Base-by-base conservation (phyloP, 2,888 invertebrate genomes). In the Hymenopus coronatus region DNA sequence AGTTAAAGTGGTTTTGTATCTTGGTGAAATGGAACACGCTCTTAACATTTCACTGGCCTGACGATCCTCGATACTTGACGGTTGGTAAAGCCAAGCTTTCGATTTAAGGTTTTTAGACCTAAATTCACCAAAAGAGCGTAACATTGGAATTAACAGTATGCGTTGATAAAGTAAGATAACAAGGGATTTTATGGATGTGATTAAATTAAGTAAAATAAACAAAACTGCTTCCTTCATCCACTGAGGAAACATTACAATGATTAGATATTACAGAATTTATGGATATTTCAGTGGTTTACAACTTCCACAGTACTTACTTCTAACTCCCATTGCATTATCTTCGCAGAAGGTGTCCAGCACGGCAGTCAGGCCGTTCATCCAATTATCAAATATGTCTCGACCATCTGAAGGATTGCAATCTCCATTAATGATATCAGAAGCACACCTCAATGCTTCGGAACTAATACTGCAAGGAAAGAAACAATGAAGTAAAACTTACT, bases 291-390 rank as follows among this genome's bases (percentile, higher is more conserved):
- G 8, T 33, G 8, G 33, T 8, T 20, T 28, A 28, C 2, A 14
- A n/a, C 28, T 83, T 25, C 15, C 3, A 3, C 28, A n/a, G 30
- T 40, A n/a, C 85, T 85, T 70, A 85, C 85, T 15, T 54, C 12
- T 85, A 20, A 85, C 15, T 46, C 27, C 27, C 8, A 28, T 28
- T 15, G 3, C 46, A 40, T 15, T 46, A 27, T n/a, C 20, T n/a
- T 40, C 28, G 9, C 85, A 85, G 85, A 85, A 85, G 28, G 46
- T 85, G 14, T 33, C 46, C n/a, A 33, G 14, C 7, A 85, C 85
- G 27, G 85, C 85, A 85, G 15, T n/a, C 15, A 85, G 46, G n/a
- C 85, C 85, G 20, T n/a, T 40, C 85, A 85, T 33, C 85, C 85
- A 85, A 15, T 54, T 85, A 70, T 85, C 85, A 27, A 85, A 85